Percentiles rank a stretch among this genome's conserved stretches.
phyloP scores from a whole-genome alignment of 2,888 invertebrate genomes.

The Apamea crenata region DNA sequence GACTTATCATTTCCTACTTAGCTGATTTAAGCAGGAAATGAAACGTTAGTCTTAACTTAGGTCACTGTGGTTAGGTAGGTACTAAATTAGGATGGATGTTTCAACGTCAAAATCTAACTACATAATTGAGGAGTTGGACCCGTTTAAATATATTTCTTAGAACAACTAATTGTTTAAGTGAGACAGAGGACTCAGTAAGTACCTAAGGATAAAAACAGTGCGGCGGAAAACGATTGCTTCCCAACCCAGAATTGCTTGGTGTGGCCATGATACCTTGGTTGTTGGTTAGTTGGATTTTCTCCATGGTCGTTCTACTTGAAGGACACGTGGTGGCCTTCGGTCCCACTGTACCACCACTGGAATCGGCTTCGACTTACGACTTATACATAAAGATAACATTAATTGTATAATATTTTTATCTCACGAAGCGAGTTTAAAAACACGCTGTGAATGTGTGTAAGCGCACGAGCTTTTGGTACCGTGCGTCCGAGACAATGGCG shows the following conservation, averaged over 20 bases:
- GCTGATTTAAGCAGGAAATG: conserved; percentile 1
- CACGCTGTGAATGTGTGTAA: background rate
- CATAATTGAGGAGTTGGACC: background rate
- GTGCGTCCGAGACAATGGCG: too few relatives aligned
- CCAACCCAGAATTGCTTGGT: background rate
- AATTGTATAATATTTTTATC: background rate
- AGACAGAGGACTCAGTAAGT: background rate
- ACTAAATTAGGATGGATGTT: background rate
- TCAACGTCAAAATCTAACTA: background rate
- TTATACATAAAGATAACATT: background rate
- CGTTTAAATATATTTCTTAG: background rate
- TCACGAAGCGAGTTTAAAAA: background rate
- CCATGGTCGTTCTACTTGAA: background rate
- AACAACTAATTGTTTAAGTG: background rate
- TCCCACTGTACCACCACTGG: background rate
- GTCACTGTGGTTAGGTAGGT: background rate
- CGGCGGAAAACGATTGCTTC: background rate
- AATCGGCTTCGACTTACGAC: background rate
- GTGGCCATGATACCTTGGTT: background rate
- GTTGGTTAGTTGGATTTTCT: background rate
- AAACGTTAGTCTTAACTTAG: conserved; percentile 15
- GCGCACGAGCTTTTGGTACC: background rate
- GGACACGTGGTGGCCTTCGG: background rate
- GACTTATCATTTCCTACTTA: conserved; percentile 28
- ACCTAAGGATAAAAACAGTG: background rate